A percentile compares a stretch with the other conserved stretches of the same genome.
Evolutionary conservation across 2,797 vertebrate species (phyloP).

Genomic region (Microctenopoma lineatum): DNA sequence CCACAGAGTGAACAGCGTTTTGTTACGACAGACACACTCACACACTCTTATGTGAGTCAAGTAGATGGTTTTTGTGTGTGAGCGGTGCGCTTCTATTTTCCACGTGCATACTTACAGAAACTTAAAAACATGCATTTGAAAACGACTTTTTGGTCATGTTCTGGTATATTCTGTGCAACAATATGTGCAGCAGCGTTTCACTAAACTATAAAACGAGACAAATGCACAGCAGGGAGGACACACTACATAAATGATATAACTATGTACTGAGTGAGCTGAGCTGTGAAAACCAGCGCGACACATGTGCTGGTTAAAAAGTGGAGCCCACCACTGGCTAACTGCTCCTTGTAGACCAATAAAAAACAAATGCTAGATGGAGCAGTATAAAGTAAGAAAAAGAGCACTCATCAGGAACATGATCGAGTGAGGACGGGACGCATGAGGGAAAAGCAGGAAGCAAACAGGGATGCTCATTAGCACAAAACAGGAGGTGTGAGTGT

Average conservation of each 20-base stretch:
- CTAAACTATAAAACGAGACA: slow-evolving; percentile 28
- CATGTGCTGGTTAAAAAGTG: slow-evolving; percentile 76
- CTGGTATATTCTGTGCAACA: background rate
- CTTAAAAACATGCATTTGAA: background rate
- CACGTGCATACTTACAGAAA: background rate
- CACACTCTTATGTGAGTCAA: slow-evolving; percentile 25
- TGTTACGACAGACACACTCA: slow-evolving; percentile 37
- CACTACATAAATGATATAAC: slow-evolving; percentile 65
- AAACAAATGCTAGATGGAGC: slow-evolving; percentile 77
- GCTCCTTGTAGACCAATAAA: slow-evolving; percentile 80
- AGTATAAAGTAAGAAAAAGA: slow-evolving; percentile 57
- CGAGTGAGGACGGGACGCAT: slow-evolving; percentile 21
- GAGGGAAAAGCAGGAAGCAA: slow-evolving; percentile 41
- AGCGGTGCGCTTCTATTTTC: background rate
- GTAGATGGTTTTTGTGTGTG: background rate
- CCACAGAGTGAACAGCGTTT: slow-evolving; percentile 31
- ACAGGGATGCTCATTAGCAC: slow-evolving; percentile 68
- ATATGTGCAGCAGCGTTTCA: slow-evolving; percentile 1
- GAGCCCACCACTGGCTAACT: slow-evolving; percentile 75
- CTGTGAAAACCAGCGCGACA: slow-evolving; percentile 67
- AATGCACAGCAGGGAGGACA: slow-evolving; percentile 35
- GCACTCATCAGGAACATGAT: slow-evolving; percentile 51
- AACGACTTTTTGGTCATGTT: background rate
- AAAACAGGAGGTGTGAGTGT: slow-evolving; percentile 70
- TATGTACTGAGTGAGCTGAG: slow-evolving; percentile 58